Evolutionary conservation across 2,113 vertebrate species (phyloP).

Genomic region (Pampusana beccarii): DNA sequence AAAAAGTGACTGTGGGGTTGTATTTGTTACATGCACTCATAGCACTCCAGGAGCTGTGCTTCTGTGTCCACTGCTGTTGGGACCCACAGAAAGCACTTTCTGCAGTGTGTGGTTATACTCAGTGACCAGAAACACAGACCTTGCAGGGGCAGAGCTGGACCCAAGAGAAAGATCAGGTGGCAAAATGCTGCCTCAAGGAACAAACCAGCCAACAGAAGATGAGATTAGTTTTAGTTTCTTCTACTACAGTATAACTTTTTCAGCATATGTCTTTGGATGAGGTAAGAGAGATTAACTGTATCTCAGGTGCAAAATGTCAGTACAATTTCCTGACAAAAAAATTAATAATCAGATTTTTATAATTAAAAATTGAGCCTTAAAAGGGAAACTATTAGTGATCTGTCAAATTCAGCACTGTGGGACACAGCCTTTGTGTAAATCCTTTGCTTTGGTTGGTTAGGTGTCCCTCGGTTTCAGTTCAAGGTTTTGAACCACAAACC

Average conservation of each 20-base stretch:
- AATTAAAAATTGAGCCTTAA: background rate
- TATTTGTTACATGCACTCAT: background rate
- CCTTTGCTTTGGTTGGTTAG: background rate
- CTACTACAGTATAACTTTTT: background rate
- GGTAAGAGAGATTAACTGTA: background rate
- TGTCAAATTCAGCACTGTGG: background rate
- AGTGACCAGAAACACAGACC: background rate
- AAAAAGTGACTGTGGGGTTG: background rate
- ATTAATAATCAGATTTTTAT: background rate
- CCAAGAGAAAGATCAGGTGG: slow-evolving; percentile 5
- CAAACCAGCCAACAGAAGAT: background rate
- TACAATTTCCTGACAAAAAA: background rate
- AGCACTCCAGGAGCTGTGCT: background rate
- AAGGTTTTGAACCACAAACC: slow-evolving; percentile 7
- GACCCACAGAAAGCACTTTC: background rate
- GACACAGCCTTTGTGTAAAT: background rate
- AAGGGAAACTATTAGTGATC: background rate
- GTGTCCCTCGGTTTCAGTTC: background rate
- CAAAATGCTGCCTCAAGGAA: slow-evolving; percentile 13
- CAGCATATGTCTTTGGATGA: background rate
- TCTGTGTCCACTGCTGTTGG: background rate
- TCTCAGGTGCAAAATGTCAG: background rate
- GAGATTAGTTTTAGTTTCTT: slow-evolving; percentile 3
- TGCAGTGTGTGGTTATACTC: background rate
- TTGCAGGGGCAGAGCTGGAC: background rate